Evolutionary conservation across 1,140 invertebrate species (phyloP), one percentile per base, ranked within the genome.

Genomic region (Zelostemma sp.): DNA sequence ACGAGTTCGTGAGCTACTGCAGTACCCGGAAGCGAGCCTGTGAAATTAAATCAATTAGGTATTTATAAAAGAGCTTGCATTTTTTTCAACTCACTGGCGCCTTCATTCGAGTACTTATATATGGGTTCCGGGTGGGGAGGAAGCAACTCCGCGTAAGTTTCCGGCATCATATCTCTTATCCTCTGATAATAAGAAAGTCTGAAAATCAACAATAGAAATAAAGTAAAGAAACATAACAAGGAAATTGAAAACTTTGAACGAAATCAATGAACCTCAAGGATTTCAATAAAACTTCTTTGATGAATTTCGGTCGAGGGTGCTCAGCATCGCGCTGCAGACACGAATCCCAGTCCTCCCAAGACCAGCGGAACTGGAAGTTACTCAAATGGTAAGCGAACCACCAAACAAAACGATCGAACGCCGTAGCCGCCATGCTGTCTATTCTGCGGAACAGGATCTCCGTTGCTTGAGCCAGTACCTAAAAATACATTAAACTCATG

Each of bases 361-460:
- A 96, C 97, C 98, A 99, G 49, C 96, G 91, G 78, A 98, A 99
- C 84, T 99, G 97, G 79, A 99, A 99, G 86, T 99, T 99, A 80
- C 97, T 99, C 82, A 99, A 88, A 87, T 99, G 98, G 80, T 99
- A 99, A 0, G 95, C 91, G 87, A 99, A 99, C 98, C 98, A 99
- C 78, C 91, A 93, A 1, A 95, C 93, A 85, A 99, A 98, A 47
- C 97, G 92, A 82, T 99, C 97, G 85, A 99, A 96, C 80, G 97
- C 97, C 2, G 94, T 91, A 1, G 95, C 92, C 79, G 99, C 98
- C 97, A 99, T 99, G 6, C 93, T 92, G 78, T 99, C 97, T 78
- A 99, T 93, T 70, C 97, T 89, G 82, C 97, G 92, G 80, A 97
- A 99, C 15, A 99, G 83, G 74, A 99, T 93, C 87, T 99, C 97